phyloP scores from a whole-genome alignment of 2,888 invertebrate species.

The Dryomyza anilis region DNA sequence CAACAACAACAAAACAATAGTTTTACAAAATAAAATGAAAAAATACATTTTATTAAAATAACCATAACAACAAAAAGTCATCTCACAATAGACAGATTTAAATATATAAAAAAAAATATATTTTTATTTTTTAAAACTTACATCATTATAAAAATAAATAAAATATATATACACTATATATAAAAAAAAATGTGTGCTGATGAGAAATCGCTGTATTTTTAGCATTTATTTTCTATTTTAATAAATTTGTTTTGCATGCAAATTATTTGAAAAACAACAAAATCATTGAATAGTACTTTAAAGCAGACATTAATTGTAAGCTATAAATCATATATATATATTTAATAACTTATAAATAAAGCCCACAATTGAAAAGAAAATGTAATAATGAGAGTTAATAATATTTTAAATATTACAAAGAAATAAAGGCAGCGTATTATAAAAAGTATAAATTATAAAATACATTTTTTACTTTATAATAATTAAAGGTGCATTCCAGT shows the following conservation, averaged over 20 bases:
- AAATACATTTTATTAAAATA: background rate
- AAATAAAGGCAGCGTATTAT: constrained; percentile 18
- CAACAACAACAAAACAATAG: constrained; percentile 14
- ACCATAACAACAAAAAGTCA: constrained; percentile 5
- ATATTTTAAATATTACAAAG: constrained; percentile 21
- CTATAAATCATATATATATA: background rate
- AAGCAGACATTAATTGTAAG: background rate
- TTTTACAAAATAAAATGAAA: constrained; percentile 4
- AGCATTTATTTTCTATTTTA: background rate
- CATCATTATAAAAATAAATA: background rate
- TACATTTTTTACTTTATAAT: background rate
- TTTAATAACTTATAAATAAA: background rate
- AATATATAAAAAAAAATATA: too few species aligned
- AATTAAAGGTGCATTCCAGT: background rate
- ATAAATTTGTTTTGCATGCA: background rate
- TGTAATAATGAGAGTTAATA: background rate
- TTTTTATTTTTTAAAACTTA: constrained; percentile 1
- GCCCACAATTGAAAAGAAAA: too few species aligned
- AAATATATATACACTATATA: background rate
- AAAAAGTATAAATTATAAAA: background rate
- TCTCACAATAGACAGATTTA: too few species aligned
- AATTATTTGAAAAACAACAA: background rate
- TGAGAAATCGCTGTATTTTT: background rate
- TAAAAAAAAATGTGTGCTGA: too few species aligned
- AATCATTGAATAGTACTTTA: background rate